These are phyloP conservation scores for Caenorhabditis uteleia DNA, from an alignment of 2,888 invertebrate genomes.

Conservation along the genomic window DNA sequence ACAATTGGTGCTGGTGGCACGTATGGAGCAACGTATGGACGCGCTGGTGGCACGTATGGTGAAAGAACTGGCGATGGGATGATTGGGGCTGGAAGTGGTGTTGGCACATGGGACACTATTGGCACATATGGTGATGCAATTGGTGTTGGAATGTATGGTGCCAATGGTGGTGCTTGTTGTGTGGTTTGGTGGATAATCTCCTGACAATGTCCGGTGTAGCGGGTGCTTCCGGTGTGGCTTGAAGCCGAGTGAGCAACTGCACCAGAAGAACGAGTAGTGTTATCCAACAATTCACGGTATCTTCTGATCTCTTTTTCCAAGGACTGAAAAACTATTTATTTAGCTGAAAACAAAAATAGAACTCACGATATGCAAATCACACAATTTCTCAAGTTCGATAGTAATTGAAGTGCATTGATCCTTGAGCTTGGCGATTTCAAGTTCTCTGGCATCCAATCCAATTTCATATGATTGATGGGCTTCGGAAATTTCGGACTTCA, in stretches of 20 bases:
- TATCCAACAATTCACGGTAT: slow-evolving; percentile 21
- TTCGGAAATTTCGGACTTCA: slow-evolving; percentile 18
- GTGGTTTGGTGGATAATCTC: neutral
- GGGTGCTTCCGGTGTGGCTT: neutral
- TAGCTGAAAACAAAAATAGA: neutral
- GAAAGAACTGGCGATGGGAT: slow-evolving; percentile 3
- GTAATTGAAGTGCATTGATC: slow-evolving; percentile 25
- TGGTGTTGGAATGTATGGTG: neutral
- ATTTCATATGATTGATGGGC: slow-evolving; percentile 19
- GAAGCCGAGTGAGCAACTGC: neutral
- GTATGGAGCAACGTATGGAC: neutral
- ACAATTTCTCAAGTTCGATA: slow-evolving; percentile 30
- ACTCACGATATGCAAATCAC: slow-evolving; percentile 30
- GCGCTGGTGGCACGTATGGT: neutral
- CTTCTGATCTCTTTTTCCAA: slow-evolving; percentile 19
- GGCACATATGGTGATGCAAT: neutral
- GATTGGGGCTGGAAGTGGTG: slow-evolving; percentile 1
- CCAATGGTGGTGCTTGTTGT: neutral
- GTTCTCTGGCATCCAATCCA: slow-evolving; percentile 11
- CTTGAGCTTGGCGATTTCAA: slow-evolving; percentile 22
- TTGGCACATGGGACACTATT: no score
- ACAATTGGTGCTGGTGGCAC: neutral
- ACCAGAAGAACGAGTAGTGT: neutral
- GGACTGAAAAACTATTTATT: slow-evolving; percentile 6
- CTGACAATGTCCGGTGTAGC: neutral